A percentile compares a stretch with the other conserved stretches of the same genome.
phyloP scores from a whole-genome alignment of 1,140 invertebrate species.

The Melitaea cinxia region DNA sequence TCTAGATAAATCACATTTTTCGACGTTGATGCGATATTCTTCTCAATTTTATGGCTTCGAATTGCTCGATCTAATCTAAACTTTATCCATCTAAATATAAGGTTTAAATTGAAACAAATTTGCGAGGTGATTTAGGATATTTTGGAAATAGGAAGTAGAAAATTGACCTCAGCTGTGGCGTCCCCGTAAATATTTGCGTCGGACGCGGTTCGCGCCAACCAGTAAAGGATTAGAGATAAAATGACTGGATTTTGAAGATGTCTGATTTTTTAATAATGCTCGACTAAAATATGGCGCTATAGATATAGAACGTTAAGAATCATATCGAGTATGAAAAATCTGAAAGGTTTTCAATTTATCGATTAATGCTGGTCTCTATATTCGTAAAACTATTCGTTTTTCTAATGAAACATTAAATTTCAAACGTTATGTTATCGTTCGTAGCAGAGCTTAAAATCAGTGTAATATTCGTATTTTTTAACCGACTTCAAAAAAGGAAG shows the following conservation, averaged over 20 bases:
- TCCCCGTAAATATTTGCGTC: constrained; percentile 72
- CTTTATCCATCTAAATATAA: constrained; percentile 22
- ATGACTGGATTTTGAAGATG: constrained; percentile 60
- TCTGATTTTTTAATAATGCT: constrained; percentile 3
- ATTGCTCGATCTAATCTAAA: constrained; percentile 30
- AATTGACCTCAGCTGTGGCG: constrained; percentile 72
- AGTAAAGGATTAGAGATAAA: constrained; percentile 63
- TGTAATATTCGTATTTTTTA: too few species aligned
- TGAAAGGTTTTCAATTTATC: too few species aligned
- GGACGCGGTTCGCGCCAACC: constrained; percentile 52
- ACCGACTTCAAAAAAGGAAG: too few species aligned
- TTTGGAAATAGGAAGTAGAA: constrained; percentile 38
- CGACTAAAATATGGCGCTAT: background rate
- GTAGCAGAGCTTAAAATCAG: too few species aligned
- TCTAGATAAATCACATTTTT: constrained; percentile 55
- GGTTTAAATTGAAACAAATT: constrained; percentile 29
- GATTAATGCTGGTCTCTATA: too few species aligned
- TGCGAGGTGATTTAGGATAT: constrained; percentile 31
- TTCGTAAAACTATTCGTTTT: too few species aligned
- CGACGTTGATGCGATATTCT: constrained; percentile 35
- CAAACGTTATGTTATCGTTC: too few species aligned
- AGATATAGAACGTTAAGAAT: background rate
- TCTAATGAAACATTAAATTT: too few species aligned
- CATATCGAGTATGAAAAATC: too few species aligned
- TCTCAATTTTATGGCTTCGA: constrained; percentile 51